phyloP scores from a whole-genome alignment of 2,888 invertebrate species.

The Horisme vitalbata region DNA sequence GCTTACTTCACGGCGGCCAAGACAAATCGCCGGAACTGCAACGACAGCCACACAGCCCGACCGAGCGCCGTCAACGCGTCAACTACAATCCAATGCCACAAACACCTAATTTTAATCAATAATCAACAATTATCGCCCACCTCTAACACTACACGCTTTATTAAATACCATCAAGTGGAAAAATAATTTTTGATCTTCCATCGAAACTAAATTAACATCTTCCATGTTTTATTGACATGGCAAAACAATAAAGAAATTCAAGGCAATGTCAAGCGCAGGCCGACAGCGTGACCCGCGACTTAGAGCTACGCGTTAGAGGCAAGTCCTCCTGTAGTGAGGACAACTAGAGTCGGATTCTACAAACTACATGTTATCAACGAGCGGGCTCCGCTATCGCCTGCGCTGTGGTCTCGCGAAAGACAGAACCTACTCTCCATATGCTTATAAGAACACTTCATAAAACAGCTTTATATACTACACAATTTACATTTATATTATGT shows the following conservation, averaged over 20 bases:
- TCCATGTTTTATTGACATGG: conserved; percentile 64
- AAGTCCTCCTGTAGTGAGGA: conserved; percentile 26
- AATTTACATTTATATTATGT: conserved; percentile 80
- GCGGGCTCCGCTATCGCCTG: conserved; percentile 37
- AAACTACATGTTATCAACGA: conserved; percentile 37
- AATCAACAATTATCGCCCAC: conserved; percentile 82
- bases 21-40: neutral
- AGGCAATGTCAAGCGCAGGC: conserved; percentile 54
- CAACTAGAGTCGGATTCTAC: conserved; percentile 30
- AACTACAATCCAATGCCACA: conserved; percentile 73
- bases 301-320: conserved; percentile 44
- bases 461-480: conserved; percentile 80
- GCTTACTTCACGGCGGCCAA: no score
- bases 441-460: conserved; percentile 82
- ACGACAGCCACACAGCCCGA: conserved; percentile 4
- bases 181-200: conserved; percentile 79
- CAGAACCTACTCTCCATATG: conserved; percentile 62
- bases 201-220: conserved; percentile 72
- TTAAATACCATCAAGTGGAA: conserved; percentile 79
- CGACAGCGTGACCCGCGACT: conserved; percentile 39
- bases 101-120: conserved; percentile 81
- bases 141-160: conserved; percentile 78
- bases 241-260: conserved; percentile 65
- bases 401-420: conserved; percentile 46
- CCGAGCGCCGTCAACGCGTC: conserved; percentile 36